Evolutionary conservation across 2,113 vertebrate species (phyloP), one percentile per base, ranked within the genome.

Genomic region (Ammodytes marinus): DNA sequence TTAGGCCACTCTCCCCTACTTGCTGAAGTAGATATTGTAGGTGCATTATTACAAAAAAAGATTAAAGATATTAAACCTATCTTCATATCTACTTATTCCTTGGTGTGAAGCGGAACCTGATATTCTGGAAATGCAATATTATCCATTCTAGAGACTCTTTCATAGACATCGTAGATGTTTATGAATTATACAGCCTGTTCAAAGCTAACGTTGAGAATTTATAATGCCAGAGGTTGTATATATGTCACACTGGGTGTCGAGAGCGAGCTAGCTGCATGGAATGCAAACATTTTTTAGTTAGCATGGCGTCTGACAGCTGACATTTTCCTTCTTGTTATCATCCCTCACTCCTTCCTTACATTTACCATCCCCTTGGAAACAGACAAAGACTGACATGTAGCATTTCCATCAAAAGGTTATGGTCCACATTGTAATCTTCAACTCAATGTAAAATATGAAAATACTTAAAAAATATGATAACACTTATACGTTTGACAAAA

Each of bases 251-350:
- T 27, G 37, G 10, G 4, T 37, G 14, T 46, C 35, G 61, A 66
- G 61, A 37, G 46, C 1, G 1, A 71, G 19, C 4, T 67, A 71
- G 1, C 46, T 35, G 61, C 14, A 46, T 63, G 3, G 68, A 76
- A 73, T 35, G 50, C 37, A 74, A 61, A 77, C 43, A 46, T 59
- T 27, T 55, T 27, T 17, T 60, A 63, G 45, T 47, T 17, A 43
- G 68, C 19, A n/a, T 46, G n/a, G 6, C 9, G 47, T 42, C 71
- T 66, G 72, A 63, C 66, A 58, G 66, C 40, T 87, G 80, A 79
- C 74, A 88, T 88, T 83, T 86, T 84, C n/a, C 10, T 17, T 70
- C 13, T 54, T 68, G 43, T 55, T 77, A 73, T 42, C 27, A 43
- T 64, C 12, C 17, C n/a, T 70, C 27, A 47, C 50, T 71, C n/a